phyloP scores from a whole-genome alignment of 2,797 vertebrate species.

The Mus minutoides region DNA sequence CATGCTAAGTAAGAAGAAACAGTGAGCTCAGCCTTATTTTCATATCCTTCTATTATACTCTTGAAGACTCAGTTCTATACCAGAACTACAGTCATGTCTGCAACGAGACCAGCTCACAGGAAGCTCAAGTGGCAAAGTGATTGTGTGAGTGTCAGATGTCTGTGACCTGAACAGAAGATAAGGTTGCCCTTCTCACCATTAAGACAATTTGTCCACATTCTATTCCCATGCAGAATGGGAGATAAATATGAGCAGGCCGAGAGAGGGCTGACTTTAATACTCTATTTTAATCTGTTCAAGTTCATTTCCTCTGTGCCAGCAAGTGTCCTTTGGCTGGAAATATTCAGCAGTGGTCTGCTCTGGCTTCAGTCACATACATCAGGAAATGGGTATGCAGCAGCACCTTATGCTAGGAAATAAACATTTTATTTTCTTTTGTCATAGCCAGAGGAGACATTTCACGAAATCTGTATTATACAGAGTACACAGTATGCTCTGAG shows the following conservation, averaged over 20 bases:
- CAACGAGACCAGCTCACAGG: not conserved
- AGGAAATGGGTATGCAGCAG: constrained; percentile 52
- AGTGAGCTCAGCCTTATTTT: not conserved
- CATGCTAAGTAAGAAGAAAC: not conserved
- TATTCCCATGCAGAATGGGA: constrained; percentile 43
- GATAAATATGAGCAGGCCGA: constrained; percentile 64
- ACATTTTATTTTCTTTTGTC: constrained; percentile 68
- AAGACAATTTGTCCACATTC: constrained; percentile 60
- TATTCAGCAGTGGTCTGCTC: constrained; percentile 63
- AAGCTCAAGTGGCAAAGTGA: not conserved
- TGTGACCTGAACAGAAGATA: constrained; percentile 35
- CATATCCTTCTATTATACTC: not conserved
- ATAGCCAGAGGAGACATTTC: constrained; percentile 64
- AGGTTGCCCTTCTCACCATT: constrained; percentile 13
- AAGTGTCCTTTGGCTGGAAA: constrained; percentile 52
- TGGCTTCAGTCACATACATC: constrained; percentile 44
- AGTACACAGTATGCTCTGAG: constrained; percentile 69
- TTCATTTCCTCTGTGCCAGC: constrained; percentile 24
- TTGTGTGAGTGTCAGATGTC: not conserved
- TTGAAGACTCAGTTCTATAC: not conserved
- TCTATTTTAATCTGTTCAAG: constrained; percentile 67
- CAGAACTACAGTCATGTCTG: not conserved
- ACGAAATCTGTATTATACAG: constrained; percentile 51
- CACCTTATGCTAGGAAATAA: constrained; percentile 59
- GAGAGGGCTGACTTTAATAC: constrained; percentile 55